Base-by-base conservation (phyloP, 2,113 vertebrate species). In the Istiophorus platypterus region DNA sequence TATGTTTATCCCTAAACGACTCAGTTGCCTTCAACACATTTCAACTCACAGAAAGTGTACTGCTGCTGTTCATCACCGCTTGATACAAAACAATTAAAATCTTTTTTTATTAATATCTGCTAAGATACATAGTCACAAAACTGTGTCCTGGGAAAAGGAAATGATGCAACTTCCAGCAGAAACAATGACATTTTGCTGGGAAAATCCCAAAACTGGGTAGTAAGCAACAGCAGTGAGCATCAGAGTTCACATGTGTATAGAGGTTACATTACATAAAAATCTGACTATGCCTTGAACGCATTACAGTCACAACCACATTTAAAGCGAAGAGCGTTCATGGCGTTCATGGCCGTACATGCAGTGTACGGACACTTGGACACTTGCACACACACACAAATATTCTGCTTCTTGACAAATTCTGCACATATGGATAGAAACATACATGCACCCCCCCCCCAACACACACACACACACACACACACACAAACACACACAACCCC, bases 191-290 rank as follows among this genome's bases (percentile, higher is more conserved):
- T 76, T 84, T 82, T 66, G 52, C 57, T 73, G 80, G 85, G 71
- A 86, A 88, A 90, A 86, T 84, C 77, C 83, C 82, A 54, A 77
- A 85, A 64, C 34, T n/a, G 39, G 41, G n/a, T 49, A 41, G 7
- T 37, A 14, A 26, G 34, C 49, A 7, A 24, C 13, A 54, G 41
- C 5, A 37, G 56, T 47, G 10, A 26, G 9, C n/a, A 39, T 15
- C 14, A 61, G 58, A 65, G 20, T 27, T 61, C n/a, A 45, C 17
- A 54, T n/a, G n/a, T 26, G 7, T 18, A 39, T 7, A 18, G 6
- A 66, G 17, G 20, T 47, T 17, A 45, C 7, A n/a, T 17, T 37
- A 47, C 17, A 71, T 27, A 37, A 37, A 69, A 72, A 42, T 52
- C 14, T 18, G 56, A 6, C 31, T 34, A 6, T 10, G 14, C 5